Base-by-base conservation (phyloP, 1,140 invertebrate genomes). In the Drosophila arawakana region DNA sequence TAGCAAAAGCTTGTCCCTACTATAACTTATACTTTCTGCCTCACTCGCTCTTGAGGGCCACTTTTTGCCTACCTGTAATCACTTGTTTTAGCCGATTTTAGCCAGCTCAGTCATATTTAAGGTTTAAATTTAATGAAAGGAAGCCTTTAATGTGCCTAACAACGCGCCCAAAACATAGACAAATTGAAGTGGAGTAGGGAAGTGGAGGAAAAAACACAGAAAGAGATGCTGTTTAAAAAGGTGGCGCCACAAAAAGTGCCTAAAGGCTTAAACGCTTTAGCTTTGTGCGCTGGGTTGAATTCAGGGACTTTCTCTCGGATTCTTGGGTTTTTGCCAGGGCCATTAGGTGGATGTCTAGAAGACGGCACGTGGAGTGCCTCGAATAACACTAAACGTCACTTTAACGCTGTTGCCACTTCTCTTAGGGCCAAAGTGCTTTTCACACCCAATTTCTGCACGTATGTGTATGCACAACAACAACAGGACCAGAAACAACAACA, bases 301-400 rank as follows among this genome's bases (percentile, higher is more conserved):
- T 46, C n/a, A 7, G 47, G 47, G 25, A 30, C 25, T 30, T 2
- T 30, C 25, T 30, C 1, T 58, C 50, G 7, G 34, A 15, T 21
- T 70, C 35, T 47, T 57, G 25, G 69, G 18, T 34, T 7, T 7
- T 18, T 41, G 43, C 25, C 25, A 2, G 34, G 34, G 44, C 46
- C 46, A 50, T 62, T 54, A 55, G 39, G 25, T 21, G 49, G 25
- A 43, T 37, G 18, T 25, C 18, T 41, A 13, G 65, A n/a, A 50
- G 54, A 18, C 25, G 44, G 37, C 63, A 60, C 71, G 71, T 59
- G 60, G 43, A 67, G 75, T 67, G 58, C 72, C 72, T 79, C 81
- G 61, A 66, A 74, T 62, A 78, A 88, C 83, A 88, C 73, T 88
- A 83, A 88, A 83, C 83, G 83, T 86, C 83, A 83, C 84, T 86